Conservation (phyloP, 1,140 invertebrate species). For the Lepidurus arcticus region DNA sequence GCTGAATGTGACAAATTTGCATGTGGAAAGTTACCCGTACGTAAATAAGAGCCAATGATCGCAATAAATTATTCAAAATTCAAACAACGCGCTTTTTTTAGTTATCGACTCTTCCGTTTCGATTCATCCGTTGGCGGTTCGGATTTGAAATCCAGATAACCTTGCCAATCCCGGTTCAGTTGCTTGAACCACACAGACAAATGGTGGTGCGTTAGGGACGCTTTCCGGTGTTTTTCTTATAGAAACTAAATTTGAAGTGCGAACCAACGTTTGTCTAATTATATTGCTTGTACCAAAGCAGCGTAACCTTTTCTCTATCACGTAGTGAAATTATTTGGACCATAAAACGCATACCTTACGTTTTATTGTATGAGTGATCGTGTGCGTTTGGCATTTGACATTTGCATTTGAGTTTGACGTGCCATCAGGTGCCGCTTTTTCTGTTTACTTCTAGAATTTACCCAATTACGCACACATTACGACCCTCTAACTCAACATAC, state of each 20-base stretch:
- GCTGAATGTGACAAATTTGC: not conserved
- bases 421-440: conserved; percentile 7
- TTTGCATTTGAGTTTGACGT: not conserved
- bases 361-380: too few relatives aligned
- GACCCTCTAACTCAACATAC: not conserved
- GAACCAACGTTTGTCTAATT: not conserved
- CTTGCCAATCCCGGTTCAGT: not conserved
- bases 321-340: not conserved
- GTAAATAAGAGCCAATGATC: not conserved
- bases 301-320: not conserved
- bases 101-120: not conserved
- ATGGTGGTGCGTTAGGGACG: not conserved
- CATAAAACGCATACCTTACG: not conserved
- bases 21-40: not conserved
- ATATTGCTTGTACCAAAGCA: not conserved
- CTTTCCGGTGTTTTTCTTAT: not conserved
- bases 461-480: not conserved
- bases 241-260: not conserved
- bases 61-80: not conserved
- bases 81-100: not conserved
- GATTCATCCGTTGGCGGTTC: not conserved
- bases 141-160: not conserved
- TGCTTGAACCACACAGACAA: not conserved
- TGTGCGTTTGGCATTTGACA: too few relatives aligned
- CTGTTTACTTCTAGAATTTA: not conserved